phyloP scores from a whole-genome alignment of 2,797 vertebrate genomes.

The Dromococcyx pavoninus region DNA sequence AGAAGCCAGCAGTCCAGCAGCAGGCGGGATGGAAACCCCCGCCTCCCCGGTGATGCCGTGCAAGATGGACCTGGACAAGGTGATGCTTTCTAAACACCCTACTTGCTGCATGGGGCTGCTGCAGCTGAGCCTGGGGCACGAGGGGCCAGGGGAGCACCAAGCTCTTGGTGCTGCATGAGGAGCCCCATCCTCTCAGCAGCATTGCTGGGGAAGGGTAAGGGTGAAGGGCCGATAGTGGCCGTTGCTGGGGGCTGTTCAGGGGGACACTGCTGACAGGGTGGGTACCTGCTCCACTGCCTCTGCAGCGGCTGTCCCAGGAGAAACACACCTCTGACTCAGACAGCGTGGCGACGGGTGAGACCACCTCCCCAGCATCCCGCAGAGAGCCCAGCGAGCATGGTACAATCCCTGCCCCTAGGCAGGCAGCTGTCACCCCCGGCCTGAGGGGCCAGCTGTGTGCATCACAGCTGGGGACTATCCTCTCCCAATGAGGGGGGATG shows the following conservation, averaged over 20 bases:
- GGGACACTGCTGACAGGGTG: not conserved
- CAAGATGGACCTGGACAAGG: constrained; percentile 93
- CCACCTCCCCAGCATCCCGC: constrained; percentile 52
- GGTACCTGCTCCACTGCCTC: not conserved
- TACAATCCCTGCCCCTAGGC: constrained; percentile 10
- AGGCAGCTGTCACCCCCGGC: not conserved
- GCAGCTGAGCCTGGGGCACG: not conserved
- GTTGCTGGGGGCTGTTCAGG: not conserved
- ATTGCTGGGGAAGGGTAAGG: not conserved
- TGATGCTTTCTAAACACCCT: constrained; percentile 34
- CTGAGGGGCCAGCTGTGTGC: accelerated
- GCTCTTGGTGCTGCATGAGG: accelerated
- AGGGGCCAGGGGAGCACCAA: accelerated
- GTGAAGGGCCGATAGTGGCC: accelerated
- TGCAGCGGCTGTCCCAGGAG: constrained; percentile 85
- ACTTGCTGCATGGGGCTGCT: not conserved
- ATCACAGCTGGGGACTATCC: not conserved
- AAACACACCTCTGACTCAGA: constrained; percentile 91
- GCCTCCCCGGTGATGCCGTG: constrained; percentile 87
- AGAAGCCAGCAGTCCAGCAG: constrained; percentile 83
- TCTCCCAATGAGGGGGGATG: not conserved
- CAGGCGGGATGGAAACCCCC: constrained; percentile 76
- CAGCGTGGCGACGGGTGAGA: constrained; percentile 82
- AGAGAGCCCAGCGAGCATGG: constrained; percentile 78
- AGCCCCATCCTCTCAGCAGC: not conserved